Conservation (phyloP, 2,888 invertebrate genomes). For the Xanthorhoe spadicearia region DNA sequence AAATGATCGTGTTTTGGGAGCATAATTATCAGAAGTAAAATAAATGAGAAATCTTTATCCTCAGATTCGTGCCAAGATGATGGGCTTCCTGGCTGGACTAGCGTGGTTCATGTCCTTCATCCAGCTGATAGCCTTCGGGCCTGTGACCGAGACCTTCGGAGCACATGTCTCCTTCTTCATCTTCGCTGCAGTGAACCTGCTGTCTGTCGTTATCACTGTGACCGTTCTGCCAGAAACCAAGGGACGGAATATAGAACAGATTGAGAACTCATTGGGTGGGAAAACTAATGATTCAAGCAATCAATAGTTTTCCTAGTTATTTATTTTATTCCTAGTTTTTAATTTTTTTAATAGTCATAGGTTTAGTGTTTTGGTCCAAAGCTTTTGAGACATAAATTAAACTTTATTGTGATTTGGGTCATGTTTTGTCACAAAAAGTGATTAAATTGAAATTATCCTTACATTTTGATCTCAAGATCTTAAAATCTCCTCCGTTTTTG, state of each 20-base stretch:
- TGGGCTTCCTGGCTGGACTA: constrained; percentile 63
- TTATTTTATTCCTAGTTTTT: too few relatives aligned
- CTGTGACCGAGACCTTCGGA: constrained; percentile 47
- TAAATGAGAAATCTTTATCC: constrained; percentile 28
- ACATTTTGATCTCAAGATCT: too few relatives aligned
- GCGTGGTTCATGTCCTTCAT: constrained; percentile 65
- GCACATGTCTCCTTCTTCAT: constrained; percentile 59
- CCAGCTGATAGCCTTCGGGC: constrained; percentile 48
- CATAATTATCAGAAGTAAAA: too few relatives aligned
- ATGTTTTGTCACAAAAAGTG: too few relatives aligned
- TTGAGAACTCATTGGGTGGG: constrained; percentile 44
- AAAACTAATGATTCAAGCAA: constrained; percentile 6
- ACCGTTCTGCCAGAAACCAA: constrained; percentile 70
- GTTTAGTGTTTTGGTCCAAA: too few relatives aligned
- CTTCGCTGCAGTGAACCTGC: constrained; percentile 59
- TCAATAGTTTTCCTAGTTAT: too few relatives aligned
- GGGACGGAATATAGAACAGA: constrained; percentile 65
- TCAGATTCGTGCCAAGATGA: constrained; percentile 65
- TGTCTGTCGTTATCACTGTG: constrained; percentile 56
- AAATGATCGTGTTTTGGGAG: too few relatives aligned
- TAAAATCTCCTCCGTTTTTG: too few relatives aligned
- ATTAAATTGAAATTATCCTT: too few relatives aligned
- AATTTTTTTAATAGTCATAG: too few relatives aligned
- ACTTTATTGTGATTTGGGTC: not conserved
- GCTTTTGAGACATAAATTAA: not conserved